Evolutionary conservation across 2,797 vertebrate species (phyloP), one percentile per base, ranked within the genome.

Genomic region (Forpus xanthops): DNA sequence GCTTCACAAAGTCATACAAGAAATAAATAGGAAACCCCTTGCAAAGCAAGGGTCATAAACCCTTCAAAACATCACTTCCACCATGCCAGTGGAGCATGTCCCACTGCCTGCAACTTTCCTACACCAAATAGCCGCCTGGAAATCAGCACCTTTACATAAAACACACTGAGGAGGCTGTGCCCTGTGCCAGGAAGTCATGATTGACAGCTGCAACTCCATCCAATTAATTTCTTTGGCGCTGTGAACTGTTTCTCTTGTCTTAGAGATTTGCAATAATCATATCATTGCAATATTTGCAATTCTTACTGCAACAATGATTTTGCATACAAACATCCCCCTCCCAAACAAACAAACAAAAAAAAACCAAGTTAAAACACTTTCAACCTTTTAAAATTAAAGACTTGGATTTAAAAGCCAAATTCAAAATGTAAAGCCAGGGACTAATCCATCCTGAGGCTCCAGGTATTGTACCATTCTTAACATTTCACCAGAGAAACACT

Each of bases 121-220:
- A 30, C 58, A 21, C 9, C 76, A 33, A 62, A 58, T 0, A 0
- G 21, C 30, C 66, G 71, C 50, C 85, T 62, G 62, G 65, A 76
- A 87, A 90, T 65, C 56, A 8, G 7, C 20, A 33, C 52, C 28
- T 60, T 37, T 56, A 47, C 30, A 18, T 4, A 5, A 58, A 81
- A 80, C 23, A 5, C 12, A 56, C 6, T 0, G 0, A 27, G 20
- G 20, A 60, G 15, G 9, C 23, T 8, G 6, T 12, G 45, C 60
- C 83, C 89, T 31, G 19, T 6, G 41, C 64, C 61, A 19, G 4
- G 19, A 47, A 68, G 58, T 83, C 49, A 33, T 72, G 39, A 91
- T 12, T 27, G 9, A 80, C 5, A 8, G 79, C 45, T 15, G 4
- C 5, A 25, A 75, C 62, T 62, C 55, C 50, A 77, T 77, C 75